These are phyloP conservation scores for Heliconius nattereri DNA, from an alignment of 1,140 invertebrate genomes.

Conservation along the genomic window DNA sequence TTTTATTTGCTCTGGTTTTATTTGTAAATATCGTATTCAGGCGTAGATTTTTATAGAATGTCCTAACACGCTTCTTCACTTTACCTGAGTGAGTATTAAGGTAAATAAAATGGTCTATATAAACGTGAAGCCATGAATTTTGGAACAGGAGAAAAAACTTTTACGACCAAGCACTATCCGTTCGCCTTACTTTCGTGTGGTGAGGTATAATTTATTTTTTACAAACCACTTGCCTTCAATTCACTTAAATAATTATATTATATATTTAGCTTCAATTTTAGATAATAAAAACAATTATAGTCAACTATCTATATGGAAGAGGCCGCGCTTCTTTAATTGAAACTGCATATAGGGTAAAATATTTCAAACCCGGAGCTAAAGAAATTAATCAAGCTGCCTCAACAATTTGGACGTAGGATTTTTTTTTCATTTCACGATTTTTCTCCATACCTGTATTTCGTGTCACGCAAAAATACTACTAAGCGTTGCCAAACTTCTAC, in stretches of 20 bases:
- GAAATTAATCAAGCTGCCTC: too few relatives aligned
- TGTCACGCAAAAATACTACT: too few relatives aligned
- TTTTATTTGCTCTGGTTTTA: neutral
- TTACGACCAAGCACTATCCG: slow-evolving; percentile 8
- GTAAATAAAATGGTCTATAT: slow-evolving; percentile 7
- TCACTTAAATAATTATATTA: neutral
- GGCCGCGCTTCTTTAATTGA: too few relatives aligned
- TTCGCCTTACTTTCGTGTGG: neutral
- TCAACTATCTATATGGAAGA: too few relatives aligned
- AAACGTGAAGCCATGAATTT: slow-evolving; percentile 31
- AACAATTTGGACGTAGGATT: too few relatives aligned
- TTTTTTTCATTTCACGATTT: too few relatives aligned
- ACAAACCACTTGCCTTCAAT: neutral
- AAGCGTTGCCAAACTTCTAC: too few relatives aligned
- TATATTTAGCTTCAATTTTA: neutral
- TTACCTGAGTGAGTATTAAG: slow-evolving; percentile 1
- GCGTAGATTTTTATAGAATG: neutral
- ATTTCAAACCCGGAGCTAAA: too few relatives aligned
- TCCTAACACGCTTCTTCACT: slow-evolving; percentile 1
- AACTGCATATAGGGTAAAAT: too few relatives aligned
- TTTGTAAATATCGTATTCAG: neutral
- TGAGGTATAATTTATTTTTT: neutral
- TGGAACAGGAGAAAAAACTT: slow-evolving; percentile 22
- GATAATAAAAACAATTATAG: too few relatives aligned
- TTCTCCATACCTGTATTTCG: too few relatives aligned